Conservation (phyloP, 1,140 invertebrate genomes). For the Solen grandis region DNA sequence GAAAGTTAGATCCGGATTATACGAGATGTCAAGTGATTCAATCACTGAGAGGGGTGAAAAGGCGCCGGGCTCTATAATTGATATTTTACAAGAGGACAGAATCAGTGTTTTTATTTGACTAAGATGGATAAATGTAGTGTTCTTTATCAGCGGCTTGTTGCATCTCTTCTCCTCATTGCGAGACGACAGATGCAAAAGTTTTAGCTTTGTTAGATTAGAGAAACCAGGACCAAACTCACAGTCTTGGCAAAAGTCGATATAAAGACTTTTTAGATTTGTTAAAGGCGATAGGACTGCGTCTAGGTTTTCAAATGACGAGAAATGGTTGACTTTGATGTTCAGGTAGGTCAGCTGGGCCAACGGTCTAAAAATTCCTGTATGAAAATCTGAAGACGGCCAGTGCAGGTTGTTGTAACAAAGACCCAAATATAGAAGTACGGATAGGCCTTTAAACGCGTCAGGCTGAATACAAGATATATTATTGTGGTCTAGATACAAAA, state of each 20-base stretch:
- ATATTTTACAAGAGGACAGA: conserved; percentile 3
- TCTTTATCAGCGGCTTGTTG: neutral
- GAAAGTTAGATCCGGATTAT: conserved; percentile 31
- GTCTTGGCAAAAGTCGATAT: neutral
- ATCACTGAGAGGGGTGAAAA: conserved; percentile 11
- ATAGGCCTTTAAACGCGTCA: conserved; percentile 1
- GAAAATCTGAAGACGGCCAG: conserved; percentile 13
- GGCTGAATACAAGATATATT: neutral
- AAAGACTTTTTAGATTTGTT: neutral
- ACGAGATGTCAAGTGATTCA: conserved; percentile 6
- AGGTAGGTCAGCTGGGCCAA: neutral
- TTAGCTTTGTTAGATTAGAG: neutral
- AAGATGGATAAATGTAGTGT: conserved; percentile 2
- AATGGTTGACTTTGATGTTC: conserved; percentile 9
- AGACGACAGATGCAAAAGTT: neutral
- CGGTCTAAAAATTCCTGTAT: conserved; percentile 14
- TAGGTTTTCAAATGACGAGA: conserved; percentile 4
- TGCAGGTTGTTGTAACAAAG: conserved; percentile 10
- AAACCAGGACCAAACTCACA: conserved; percentile 5
- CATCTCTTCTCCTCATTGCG: neutral
- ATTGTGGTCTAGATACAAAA: conserved; percentile 1
- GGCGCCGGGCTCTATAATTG: neutral
- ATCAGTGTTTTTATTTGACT: neutral
- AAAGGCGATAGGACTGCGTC: neutral
- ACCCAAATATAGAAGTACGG: conserved; percentile 14